Evolutionary conservation across 2,797 vertebrate species (phyloP), one percentile per base, ranked within the genome.

Genomic region (Alca torda): DNA sequence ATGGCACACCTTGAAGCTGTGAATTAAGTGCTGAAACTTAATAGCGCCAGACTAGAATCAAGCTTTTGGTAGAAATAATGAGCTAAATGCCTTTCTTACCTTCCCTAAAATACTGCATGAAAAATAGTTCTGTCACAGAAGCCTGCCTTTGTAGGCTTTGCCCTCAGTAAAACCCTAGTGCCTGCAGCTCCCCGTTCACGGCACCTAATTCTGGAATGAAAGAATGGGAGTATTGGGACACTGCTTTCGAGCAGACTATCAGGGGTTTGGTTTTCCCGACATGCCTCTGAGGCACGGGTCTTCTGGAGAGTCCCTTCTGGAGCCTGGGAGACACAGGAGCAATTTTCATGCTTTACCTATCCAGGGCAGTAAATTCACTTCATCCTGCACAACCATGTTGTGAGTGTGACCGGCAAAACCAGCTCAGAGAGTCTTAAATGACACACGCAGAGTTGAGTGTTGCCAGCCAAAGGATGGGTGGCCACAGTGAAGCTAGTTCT

Each of bases 381-480:
- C 26, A 60, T 10, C 16, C 18, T 80, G 60, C 39, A 83, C 26
- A 41, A 43, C 7, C 14, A 63, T 1, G 1, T 16, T 23, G 8
- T 1, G 19, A 69, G 19, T 21, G 11, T 53, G 43, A 64, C 15
- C 16, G 1, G 10, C 37, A 61, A 79, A 89, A 89, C 8, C 20
- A 23, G 6, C 31, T 87, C 26, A 37, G n/a, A 48, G 43, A 50
- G 31, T 30, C 53, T 72, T 39, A 46, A 81, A 74, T 26, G 48
- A 21, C 5, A 5, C 5, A 3, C 5, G 5, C 5, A 19, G 31
- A 41, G 11, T 1, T 54, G n/a, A 31, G 4, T 37, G 8, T 18
- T 87, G 41, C 17, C 17, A 41, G 6, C 7, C 31, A 64, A 82
- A 74, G 20, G 28, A 24, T 65, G 17, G 4, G 9, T 45, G 50